phyloP scores from a whole-genome alignment of 2,113 vertebrate species.

The Colius striatus region DNA sequence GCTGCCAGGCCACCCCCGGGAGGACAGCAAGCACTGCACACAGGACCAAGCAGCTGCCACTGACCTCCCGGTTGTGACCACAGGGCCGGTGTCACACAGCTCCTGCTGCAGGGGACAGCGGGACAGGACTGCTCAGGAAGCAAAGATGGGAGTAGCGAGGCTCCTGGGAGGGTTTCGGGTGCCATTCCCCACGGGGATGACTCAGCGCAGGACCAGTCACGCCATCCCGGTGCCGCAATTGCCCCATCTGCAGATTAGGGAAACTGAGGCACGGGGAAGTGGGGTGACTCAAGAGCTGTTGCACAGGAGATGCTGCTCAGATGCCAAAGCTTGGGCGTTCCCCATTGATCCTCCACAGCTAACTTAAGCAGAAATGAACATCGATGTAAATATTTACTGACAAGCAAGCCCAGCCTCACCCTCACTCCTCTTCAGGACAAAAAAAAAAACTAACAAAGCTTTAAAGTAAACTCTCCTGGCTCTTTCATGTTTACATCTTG shows the following conservation, averaged over 20 bases:
- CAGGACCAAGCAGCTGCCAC: neutral
- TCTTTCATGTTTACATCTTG: constrained; percentile 60
- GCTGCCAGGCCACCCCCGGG: neutral
- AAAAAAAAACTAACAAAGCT: neutral
- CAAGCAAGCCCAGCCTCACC: constrained; percentile 65
- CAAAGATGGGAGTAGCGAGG: neutral
- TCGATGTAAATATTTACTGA: constrained; percentile 73
- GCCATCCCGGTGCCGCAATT: constrained; percentile 45
- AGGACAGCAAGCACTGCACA: neutral
- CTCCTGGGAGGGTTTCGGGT: neutral
- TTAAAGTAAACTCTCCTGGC: constrained; percentile 66
- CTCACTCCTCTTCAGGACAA: constrained; percentile 17
- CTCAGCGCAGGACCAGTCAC: constrained; percentile 55
- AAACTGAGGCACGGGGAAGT: constrained; percentile 73
- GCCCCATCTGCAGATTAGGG: constrained; percentile 68
- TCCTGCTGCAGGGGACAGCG: neutral
- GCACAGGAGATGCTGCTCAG: constrained; percentile 58
- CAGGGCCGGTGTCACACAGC: neutral
- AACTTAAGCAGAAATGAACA: constrained; percentile 70
- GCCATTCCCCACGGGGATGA: neutral
- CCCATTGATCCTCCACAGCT: constrained; percentile 62
- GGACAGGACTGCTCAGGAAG: neutral
- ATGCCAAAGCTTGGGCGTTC: constrained; percentile 63
- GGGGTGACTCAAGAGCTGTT: constrained; percentile 65
- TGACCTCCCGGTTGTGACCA: neutral